Percentiles rank a stretch among this genome's conserved stretches.
phyloP scores from a whole-genome alignment of 2,113 vertebrate genomes.

The Rhinichthys klamathensis region DNA sequence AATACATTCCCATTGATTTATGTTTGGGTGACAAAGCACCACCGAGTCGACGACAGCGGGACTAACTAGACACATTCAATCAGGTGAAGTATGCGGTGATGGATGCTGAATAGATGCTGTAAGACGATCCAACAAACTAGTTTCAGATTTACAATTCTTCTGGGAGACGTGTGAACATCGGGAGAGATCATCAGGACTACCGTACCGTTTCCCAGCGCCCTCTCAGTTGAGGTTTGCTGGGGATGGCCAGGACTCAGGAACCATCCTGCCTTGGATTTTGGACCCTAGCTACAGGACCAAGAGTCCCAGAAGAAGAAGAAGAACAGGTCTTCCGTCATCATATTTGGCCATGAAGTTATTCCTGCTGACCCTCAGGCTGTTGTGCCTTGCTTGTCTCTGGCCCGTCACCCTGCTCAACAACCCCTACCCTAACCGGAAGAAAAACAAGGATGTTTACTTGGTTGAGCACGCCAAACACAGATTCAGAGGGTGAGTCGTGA shows the following conservation, averaged over 20 bases:
- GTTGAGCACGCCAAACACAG: slow-evolving; percentile 53
- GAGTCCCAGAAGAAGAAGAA: not conserved
- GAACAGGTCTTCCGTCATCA: not conserved
- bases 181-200: not conserved
- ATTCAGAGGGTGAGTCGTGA: slow-evolving; percentile 51
- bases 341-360: slow-evolving; percentile 49
- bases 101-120: not conserved
- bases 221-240: not conserved
- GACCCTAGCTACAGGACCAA: not conserved
- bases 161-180: not conserved
- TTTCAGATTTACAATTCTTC: not conserved
- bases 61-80: not conserved
- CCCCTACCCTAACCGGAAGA: slow-evolving; percentile 43
- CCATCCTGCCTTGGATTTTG: not conserved
- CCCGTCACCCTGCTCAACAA: slow-evolving; percentile 46
- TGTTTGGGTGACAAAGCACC: slow-evolving; percentile 25
- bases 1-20: slow-evolving; percentile 55
- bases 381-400: slow-evolving; percentile 57
- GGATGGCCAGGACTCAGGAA: slow-evolving; percentile 4
- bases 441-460: slow-evolving; percentile 59
- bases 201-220: not conserved
- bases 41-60: not conserved
- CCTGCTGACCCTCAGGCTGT: slow-evolving; percentile 50
- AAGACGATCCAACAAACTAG: not conserved
- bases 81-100: not conserved